Evolutionary conservation across 2,797 vertebrate species (phyloP).

Genomic region (Ispidina picta): DNA sequence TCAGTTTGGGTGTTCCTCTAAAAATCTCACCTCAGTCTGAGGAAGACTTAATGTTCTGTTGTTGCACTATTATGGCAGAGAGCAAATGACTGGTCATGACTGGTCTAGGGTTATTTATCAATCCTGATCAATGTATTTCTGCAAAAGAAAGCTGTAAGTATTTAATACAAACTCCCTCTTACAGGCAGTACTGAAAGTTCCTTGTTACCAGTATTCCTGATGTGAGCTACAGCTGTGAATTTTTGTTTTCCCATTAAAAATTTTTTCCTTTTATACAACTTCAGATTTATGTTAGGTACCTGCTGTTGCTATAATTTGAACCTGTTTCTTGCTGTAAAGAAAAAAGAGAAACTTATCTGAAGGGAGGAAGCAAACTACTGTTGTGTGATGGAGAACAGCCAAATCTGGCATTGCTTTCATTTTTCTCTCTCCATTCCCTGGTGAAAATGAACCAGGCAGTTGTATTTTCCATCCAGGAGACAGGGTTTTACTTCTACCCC

Average conservation of each 20-base stretch:
- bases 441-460: not conserved
- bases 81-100: not conserved
- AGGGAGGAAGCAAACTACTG: not conserved
- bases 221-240: not conserved
- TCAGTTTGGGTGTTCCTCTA: not conserved
- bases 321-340: not conserved
- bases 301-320: not conserved
- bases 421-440: not conserved
- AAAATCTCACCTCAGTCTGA: not conserved
- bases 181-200: not conserved
- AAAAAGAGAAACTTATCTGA: not conserved
- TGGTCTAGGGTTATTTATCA: not conserved
- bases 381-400: not conserved
- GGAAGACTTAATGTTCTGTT: not conserved
- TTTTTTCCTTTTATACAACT: not conserved
- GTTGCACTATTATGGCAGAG: not conserved
- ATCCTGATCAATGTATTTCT: not conserved
- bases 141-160: not conserved
- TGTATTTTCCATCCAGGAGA: not conserved
- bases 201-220: not conserved
- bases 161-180: not conserved
- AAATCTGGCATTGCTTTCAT: not conserved
- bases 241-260: not conserved
- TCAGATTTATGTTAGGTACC: not conserved
- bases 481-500: not conserved